A percentile compares a stretch with the other conserved stretches of the same genome.
These are phyloP conservation scores for Bursaphelenchus okinawaensis DNA, from an alignment of 2,888 invertebrate species.

Conservation along the genomic window DNA sequence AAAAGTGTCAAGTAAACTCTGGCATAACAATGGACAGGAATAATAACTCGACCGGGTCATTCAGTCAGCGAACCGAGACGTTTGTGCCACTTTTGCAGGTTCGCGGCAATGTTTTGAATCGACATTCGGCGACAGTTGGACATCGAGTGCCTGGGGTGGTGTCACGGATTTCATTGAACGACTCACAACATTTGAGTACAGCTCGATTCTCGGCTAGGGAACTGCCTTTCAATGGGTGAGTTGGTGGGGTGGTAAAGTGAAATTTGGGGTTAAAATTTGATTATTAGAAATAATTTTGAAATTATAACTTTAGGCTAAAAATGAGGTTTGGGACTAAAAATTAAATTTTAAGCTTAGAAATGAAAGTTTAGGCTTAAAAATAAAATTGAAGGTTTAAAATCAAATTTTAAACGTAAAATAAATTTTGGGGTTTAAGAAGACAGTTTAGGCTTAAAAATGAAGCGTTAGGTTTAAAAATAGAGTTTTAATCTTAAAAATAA, in stretches of 20 bases:
- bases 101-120: conserved; percentile 5
- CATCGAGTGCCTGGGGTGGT: conserved; percentile 3
- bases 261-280: background rate
- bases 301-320: no score
- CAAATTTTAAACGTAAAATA: no score
- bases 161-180: conserved; percentile 3
- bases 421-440: no score
- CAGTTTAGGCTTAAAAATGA: no score
- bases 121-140: conserved; percentile 7
- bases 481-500: no score
- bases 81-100: conserved; percentile 10
- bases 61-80: background rate
- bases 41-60: background rate
- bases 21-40: conserved; percentile 10
- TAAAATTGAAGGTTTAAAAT: no score
- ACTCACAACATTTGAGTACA: conserved; percentile 1
- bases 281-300: no score
- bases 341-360: no score
- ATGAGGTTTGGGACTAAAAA: no score
- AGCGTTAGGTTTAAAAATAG: no score
- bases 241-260: background rate
- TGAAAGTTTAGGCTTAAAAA: no score
- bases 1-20: no score
- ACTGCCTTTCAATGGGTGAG: background rate
- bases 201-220: conserved; percentile 2